Percentiles rank a stretch among this genome's conserved stretches.
phyloP scores from a whole-genome alignment of 2,797 vertebrate genomes.

The Chromobotia macracanthus region DNA sequence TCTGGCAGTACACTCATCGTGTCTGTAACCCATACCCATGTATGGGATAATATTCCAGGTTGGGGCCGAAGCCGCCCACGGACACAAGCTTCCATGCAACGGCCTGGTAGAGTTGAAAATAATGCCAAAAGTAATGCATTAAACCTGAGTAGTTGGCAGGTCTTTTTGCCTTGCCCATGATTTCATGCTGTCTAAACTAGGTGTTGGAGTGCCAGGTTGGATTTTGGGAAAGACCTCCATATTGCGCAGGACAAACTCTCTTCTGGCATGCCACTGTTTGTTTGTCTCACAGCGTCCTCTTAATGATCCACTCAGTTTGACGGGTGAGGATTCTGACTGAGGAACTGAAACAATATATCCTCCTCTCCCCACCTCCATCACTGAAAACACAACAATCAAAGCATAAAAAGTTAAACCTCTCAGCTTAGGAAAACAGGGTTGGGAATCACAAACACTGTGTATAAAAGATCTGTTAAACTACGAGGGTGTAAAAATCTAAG shows the following conservation, averaged over 20 bases:
- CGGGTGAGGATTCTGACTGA: conserved; percentile 82
- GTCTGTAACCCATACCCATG: conserved; percentile 94
- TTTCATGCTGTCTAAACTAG: conserved; percentile 81
- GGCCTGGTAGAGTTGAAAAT: conserved; percentile 90
- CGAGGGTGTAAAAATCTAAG: background rate
- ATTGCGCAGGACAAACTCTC: conserved; percentile 91
- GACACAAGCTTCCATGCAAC: conserved; percentile 97
- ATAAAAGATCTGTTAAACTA: background rate
- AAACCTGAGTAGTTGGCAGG: conserved; percentile 81
- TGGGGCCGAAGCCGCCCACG: conserved; percentile 91
- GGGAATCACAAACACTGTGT: background rate
- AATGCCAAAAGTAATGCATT: background rate
- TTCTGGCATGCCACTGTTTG: conserved; percentile 89
- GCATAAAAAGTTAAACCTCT: conserved; percentile 26
- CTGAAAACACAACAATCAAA: conserved; percentile 49
- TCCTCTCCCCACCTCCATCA: conserved; percentile 74
- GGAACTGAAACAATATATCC: conserved; percentile 76
- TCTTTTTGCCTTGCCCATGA: conserved; percentile 88
- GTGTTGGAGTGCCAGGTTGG: conserved; percentile 61
- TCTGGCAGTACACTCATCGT: conserved; percentile 89
- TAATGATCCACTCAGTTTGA: conserved; percentile 81
- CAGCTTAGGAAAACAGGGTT: background rate
- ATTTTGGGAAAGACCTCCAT: conserved; percentile 78
- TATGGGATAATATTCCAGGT: conserved; percentile 93
- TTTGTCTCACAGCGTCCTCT: conserved; percentile 84